Evolutionary conservation across 2,797 vertebrate genomes (phyloP).

Genomic region (Rhinatrema bivittatum): DNA sequence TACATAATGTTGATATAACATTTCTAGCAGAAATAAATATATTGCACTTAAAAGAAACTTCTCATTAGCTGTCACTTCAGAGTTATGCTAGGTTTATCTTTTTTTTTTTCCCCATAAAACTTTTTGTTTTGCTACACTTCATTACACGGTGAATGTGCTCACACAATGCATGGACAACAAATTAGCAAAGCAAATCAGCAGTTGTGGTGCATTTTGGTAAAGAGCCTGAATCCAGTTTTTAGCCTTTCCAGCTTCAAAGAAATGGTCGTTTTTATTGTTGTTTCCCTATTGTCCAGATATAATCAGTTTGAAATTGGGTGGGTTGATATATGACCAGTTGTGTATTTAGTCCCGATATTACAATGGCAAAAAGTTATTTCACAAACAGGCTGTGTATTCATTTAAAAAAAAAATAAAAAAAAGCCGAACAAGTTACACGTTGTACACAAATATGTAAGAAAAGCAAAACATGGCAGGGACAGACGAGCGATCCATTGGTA

Average conservation of each 20-base stretch:
- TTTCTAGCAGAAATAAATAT: slow-evolving; percentile 99
- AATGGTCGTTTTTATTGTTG: slow-evolving; percentile 27
- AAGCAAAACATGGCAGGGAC: too few relatives aligned
- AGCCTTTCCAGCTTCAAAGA: slow-evolving; percentile 23
- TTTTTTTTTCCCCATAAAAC: slow-evolving; percentile 57
- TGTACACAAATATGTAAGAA: too few relatives aligned
- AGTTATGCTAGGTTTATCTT: slow-evolving; percentile 57
- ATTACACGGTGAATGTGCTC: slow-evolving; percentile 57
- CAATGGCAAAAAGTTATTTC: slow-evolving; percentile 26
- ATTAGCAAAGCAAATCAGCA: slow-evolving; percentile 58
- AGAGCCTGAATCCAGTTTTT: slow-evolving; percentile 41
- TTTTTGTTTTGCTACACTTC: slow-evolving; percentile 47
- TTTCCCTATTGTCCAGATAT: too few relatives aligned
- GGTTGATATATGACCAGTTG: too few relatives aligned
- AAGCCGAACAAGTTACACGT: too few relatives aligned
- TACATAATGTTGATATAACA: slow-evolving; percentile 81
- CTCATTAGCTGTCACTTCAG: slow-evolving; percentile 57
- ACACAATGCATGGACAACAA: slow-evolving; percentile 47
- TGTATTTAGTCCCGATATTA: slow-evolving; percentile 50
- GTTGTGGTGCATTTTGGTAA: slow-evolving; percentile 36
- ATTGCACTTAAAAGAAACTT: slow-evolving; percentile 96
- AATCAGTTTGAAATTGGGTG: too few relatives aligned
- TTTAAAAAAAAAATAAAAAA: too few relatives aligned
- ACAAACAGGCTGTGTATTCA: too few relatives aligned
- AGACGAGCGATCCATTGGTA: too few relatives aligned